A percentile compares a stretch with the other conserved stretches of the same genome.
Conservation (phyloP, 1,140 invertebrate species). For the Drosophila lacertosa region DNA sequence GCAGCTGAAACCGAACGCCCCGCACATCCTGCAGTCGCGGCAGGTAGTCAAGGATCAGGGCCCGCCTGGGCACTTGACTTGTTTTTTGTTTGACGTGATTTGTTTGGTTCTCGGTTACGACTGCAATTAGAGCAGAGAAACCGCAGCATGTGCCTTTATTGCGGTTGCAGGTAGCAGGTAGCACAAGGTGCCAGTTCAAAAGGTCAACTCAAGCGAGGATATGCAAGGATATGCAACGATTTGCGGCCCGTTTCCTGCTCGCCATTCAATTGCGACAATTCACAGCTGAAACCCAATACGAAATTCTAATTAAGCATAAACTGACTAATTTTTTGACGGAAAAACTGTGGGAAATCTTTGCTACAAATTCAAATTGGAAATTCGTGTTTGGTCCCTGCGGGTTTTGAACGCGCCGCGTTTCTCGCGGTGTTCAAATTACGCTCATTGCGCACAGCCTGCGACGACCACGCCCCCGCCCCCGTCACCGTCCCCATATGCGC, state of each 20-base stretch:
- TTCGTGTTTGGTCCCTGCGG: conserved; percentile 42
- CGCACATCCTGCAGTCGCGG: conserved; percentile 38
- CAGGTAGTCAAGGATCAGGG: conserved; percentile 37
- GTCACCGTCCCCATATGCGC: no score
- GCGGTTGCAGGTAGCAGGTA: conserved; percentile 51
- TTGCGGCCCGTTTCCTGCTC: conserved; percentile 61
- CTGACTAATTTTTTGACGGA: conserved; percentile 58
- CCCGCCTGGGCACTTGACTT: conserved; percentile 60
- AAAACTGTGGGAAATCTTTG: conserved; percentile 65
- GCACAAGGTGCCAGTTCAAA: conserved; percentile 46
- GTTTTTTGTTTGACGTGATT: conserved; percentile 57
- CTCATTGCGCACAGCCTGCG: conserved; percentile 56
- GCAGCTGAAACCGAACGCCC: conserved; percentile 57
- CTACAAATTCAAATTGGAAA: conserved; percentile 66
- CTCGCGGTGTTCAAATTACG: conserved; percentile 79
- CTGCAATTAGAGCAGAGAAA: conserved; percentile 66
- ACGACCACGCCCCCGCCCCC: conserved; percentile 50
- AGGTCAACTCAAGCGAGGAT: conserved; percentile 33
- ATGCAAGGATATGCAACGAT: conserved; percentile 42
- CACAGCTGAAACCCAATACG: conserved; percentile 38
- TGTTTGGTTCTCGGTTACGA: conserved; percentile 50
- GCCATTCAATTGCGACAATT: conserved; percentile 22
- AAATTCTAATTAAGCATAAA: conserved; percentile 72
- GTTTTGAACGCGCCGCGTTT: conserved; percentile 52
- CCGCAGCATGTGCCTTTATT: conserved; percentile 64